Evolutionary conservation across 2,888 invertebrate species (phyloP).

Genomic region (Eupithecia centaureata): DNA sequence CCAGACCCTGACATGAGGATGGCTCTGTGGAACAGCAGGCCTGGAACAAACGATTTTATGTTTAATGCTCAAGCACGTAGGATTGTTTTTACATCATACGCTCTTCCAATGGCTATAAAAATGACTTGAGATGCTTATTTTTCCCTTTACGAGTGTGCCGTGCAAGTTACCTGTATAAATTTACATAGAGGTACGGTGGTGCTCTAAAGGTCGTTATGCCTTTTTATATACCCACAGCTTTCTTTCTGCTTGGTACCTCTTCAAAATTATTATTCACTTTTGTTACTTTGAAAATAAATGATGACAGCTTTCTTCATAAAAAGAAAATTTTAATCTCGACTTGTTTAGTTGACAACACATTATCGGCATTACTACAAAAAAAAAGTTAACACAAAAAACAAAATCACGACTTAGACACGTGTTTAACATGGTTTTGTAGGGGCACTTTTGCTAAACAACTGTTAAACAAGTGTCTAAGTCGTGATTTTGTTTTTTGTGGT

Average conservation of each 20-base stretch:
- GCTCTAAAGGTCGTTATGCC: background rate
- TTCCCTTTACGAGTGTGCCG: too few relatives aligned
- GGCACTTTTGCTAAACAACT: too few relatives aligned
- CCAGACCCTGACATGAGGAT: slow-evolving; percentile 96
- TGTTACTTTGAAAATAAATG: background rate
- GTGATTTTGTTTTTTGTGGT: too few relatives aligned
- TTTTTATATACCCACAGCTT: background rate
- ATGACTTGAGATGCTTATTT: background rate
- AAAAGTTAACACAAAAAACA: too few relatives aligned
- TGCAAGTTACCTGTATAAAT: too few relatives aligned
- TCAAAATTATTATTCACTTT: background rate
- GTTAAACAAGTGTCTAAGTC: too few relatives aligned
- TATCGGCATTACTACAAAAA: too few relatives aligned
- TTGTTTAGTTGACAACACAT: background rate
- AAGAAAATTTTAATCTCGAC: background rate
- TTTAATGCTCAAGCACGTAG: too few relatives aligned
- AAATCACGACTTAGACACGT: too few relatives aligned
- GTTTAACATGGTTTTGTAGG: too few relatives aligned
- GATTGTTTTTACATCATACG: too few relatives aligned
- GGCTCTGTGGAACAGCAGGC: slow-evolving; percentile 94
- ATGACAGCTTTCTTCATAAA: background rate
- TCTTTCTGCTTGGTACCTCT: background rate
- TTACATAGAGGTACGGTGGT: background rate
- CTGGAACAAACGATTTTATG: slow-evolving; percentile 80
- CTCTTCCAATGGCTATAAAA: too few relatives aligned